Base-by-base conservation (phyloP, 2,888 invertebrate genomes). In the Baccha elongata region DNA sequence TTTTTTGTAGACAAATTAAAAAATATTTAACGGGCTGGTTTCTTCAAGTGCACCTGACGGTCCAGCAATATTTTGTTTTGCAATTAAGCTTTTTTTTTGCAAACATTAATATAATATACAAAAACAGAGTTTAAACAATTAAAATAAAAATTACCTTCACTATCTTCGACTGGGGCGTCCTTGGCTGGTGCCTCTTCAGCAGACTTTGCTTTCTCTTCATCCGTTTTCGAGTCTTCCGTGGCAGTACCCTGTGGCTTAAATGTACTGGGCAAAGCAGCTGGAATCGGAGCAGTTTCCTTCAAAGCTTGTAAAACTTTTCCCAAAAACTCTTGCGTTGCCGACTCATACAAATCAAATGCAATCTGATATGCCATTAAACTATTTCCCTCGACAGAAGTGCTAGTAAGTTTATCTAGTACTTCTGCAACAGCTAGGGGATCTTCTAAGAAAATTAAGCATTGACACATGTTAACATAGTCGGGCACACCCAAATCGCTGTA, bases 331-430 rank as follows among this genome's bases (percentile, higher is more conserved):
- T 99, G 99, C 1, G 99, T 99, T 0, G 99, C 99, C 44, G 98
- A 98, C 90, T 99, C 99, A 89, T 99, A 99, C 86, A 99, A 93
- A 92, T 99, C 99, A 91, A 99, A 99, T 0, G 95, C 98, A 87
- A 99, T 98, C 92, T 99, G 99, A 91, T 98, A 99, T 0, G 98
- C 98, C 97, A 99, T 99, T 42, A 99, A 92, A 74, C 96, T 95
- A 85, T 94, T 95, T 84, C 96, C 95, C 87, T 94, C 94, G 0
- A 89, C 86, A 11, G 92, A 91, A 2, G 96, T 96, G 89, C 95
- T 94, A 21, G 96, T 95, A 0, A 99, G 92, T 91, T 96, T 96
- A 88, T 98, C 98, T 6, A 99, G 92, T 80, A 99, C 95, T 90
- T 97, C 96, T 13, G 98, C 98, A 0, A 99, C 98, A 26, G 97